A percentile compares a stretch with the other conserved stretches of the same genome.
Conservation (phyloP, 1,140 invertebrate species). For the Melanaphis sacchari region DNA sequence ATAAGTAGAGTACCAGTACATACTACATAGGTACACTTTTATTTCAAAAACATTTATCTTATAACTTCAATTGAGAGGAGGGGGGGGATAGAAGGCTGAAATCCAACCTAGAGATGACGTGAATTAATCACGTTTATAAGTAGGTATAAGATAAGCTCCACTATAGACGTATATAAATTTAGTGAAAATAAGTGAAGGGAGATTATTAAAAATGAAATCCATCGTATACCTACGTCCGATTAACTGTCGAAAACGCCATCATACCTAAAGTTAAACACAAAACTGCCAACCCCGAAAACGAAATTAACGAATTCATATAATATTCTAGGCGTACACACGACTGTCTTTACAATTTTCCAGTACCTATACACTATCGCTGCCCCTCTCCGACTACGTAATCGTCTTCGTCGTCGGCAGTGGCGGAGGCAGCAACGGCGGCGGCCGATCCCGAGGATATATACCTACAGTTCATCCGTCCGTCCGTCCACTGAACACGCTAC, state of each 20-base stretch:
- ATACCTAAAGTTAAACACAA: background rate
- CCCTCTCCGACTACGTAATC: background rate
- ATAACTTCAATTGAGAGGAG: background rate
- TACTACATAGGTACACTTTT: too few species aligned
- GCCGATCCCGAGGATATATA: background rate
- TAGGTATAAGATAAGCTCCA: too few species aligned
- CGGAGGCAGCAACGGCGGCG: background rate
- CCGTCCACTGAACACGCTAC: background rate
- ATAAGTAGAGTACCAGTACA: too few species aligned
- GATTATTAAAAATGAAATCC: background rate
- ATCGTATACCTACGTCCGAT: background rate
- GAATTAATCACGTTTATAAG: background rate
- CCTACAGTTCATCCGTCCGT: conserved; percentile 13
- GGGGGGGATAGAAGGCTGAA: too few species aligned
- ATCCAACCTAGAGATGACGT: background rate
- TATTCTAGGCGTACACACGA: background rate
- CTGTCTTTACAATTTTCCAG: background rate
- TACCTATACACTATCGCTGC: background rate
- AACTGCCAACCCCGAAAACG: background rate
- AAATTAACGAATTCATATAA: background rate
- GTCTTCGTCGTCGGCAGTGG: background rate
- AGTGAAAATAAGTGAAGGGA: background rate
- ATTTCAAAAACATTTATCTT: background rate
- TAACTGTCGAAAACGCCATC: background rate
- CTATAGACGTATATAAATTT: background rate